A percentile compares a stretch with the other conserved stretches of the same genome.
Conservation (phyloP, 2,797 vertebrate genomes). For the Scolopax bukidnonensis region DNA sequence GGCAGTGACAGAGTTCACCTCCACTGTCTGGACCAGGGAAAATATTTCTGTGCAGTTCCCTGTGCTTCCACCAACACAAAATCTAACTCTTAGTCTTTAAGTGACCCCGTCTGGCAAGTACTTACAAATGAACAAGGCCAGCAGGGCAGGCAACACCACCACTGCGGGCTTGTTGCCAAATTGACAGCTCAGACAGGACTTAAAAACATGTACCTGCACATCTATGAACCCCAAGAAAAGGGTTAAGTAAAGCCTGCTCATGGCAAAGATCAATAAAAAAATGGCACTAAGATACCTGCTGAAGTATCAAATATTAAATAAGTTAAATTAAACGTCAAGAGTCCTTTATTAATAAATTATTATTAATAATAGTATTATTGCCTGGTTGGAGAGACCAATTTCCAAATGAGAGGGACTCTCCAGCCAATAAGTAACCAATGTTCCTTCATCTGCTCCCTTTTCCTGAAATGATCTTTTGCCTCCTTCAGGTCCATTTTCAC, state of each 20-base stretch:
- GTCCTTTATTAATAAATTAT: background rate
- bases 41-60: background rate
- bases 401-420: background rate
- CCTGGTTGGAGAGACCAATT: background rate
- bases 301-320: background rate
- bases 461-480: background rate
- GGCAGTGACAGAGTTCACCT: background rate
- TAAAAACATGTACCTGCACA: background rate
- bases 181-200: background rate
- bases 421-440: background rate
- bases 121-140: background rate
- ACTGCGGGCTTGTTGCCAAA: background rate
- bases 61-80: background rate
- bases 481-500: background rate
- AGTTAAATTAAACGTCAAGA: background rate
- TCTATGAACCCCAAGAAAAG: background rate
- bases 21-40: rapidly evolving
- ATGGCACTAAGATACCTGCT: background rate
- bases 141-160: rapidly evolving
- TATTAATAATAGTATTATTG: background rate
- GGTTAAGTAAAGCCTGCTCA: background rate
- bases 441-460: background rate
- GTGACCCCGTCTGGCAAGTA: rapidly evolving
- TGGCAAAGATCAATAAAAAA: background rate
- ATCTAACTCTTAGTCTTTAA: background rate